Evolutionary conservation across 2,113 vertebrate genomes (phyloP), one percentile per base, ranked within the genome.

Genomic region (Camelus bactrianus): DNA sequence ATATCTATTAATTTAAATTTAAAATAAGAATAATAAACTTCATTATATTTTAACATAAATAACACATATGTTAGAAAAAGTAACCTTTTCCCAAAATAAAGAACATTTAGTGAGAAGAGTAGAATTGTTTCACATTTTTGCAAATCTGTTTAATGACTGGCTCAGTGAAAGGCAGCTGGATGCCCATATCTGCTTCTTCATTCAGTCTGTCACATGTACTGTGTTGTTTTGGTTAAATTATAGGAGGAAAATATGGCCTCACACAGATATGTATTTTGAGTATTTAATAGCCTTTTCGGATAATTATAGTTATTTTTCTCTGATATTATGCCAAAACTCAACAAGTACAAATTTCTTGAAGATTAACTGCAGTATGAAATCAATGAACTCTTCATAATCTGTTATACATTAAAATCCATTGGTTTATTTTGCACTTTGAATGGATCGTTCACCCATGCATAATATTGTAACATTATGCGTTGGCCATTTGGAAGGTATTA

Each of bases 221-320:
- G 0, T 93, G 73, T 87, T 87, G 69, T 94, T 93, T 87, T 87
- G n/a, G 11, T 84, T 87, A 77, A 77, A 60, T 79, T 77, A 58
- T 54, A 89, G 38, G 2, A 83, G 38, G 15, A 82, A 95, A 87
- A 91, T 94, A 42, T 90, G n/a, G 8, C 30, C 42, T 91, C 16
- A 72, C 30, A 91, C 16, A 94, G 75, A 50, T 65, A 46, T 3
- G 6, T 90, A 64, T 28, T 92, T 77, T 92, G 24, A 22, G 1
- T 32, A 83, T 60, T 86, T 82, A 76, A 26, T 64, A 73, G 50
- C 58, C 22, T 93, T 96, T 88, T 88, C 32, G 72, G 22, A 46
- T 85, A 81, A 85, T 76, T 89, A 13, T 91, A 28, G 8, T 95
- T 84, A 75, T 94, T 95, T 54, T 89, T 85, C 56, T 97, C 93